Conservation (phyloP, 2,797 vertebrate species). For the Oryzias sinensis region DNA sequence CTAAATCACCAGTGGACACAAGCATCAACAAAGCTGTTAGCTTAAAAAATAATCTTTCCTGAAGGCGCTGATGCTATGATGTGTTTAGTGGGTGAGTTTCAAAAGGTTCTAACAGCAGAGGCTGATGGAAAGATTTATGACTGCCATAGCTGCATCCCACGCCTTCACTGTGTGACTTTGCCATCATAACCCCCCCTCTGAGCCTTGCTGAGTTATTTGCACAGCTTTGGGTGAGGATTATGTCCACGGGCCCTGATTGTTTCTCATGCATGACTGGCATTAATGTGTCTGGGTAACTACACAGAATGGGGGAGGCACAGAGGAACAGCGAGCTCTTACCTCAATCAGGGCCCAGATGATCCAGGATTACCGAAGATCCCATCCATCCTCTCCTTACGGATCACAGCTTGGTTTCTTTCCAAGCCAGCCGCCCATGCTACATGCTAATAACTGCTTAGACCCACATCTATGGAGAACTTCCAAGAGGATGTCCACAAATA, state of each 20-base stretch:
- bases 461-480: slow-evolving; percentile 17
- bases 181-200: slow-evolving; percentile 27
- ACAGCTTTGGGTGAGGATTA: slow-evolving; percentile 61
- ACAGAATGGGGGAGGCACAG: slow-evolving; percentile 52
- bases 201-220: slow-evolving; percentile 54
- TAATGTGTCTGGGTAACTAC: slow-evolving; percentile 59
- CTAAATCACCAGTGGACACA: not conserved
- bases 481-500: slow-evolving; percentile 3
- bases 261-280: slow-evolving; percentile 67
- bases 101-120: slow-evolving; percentile 28
- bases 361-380: slow-evolving; percentile 62
- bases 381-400: slow-evolving; percentile 53
- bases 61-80: slow-evolving; percentile 33
- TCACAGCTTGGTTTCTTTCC: slow-evolving; percentile 39
- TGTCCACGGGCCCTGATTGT: slow-evolving; percentile 55
- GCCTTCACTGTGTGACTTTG: slow-evolving; percentile 43
- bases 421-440: slow-evolving; percentile 35
- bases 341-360: slow-evolving; percentile 66
- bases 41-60: slow-evolving; percentile 45
- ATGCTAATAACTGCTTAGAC: slow-evolving; percentile 53
- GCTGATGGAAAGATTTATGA: slow-evolving; percentile 27
- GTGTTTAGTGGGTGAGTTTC: slow-evolving; percentile 32
- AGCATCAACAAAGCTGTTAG: slow-evolving; percentile 27
- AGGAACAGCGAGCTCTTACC: slow-evolving; percentile 48
- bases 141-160: slow-evolving; percentile 40